Percentiles rank a stretch among this genome's conserved stretches.
These are phyloP conservation scores for Metridium senile DNA, from an alignment of 92 coral and sea anemone genomes.

Conservation along the genomic window DNA sequence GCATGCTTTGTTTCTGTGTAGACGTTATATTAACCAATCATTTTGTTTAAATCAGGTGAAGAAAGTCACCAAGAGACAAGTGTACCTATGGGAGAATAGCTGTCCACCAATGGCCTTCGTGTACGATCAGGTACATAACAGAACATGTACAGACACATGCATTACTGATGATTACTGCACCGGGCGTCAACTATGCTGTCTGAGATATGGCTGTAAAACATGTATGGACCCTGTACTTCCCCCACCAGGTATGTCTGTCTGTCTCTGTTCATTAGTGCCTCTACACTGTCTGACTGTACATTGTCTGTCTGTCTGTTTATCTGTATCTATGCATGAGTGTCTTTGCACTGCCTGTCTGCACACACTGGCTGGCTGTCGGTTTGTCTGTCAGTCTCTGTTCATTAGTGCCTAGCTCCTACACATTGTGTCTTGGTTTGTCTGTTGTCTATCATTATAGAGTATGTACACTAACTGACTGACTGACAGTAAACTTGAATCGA, in stretches of 20 bases:
- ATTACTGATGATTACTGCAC: slow-evolving; percentile 50
- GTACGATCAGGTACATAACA: not conserved
- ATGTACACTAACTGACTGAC: not conserved
- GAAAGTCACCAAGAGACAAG: slow-evolving; percentile 1
- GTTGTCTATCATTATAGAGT: too few relatives aligned
- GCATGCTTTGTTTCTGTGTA: too few relatives aligned
- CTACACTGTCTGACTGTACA: not conserved
- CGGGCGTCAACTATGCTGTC: slow-evolving; percentile 58
- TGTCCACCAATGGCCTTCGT: slow-evolving; percentile 26
- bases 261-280: not conserved
- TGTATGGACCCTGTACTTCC: slow-evolving; percentile 70
- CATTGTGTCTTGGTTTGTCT: too few relatives aligned
- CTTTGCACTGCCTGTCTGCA: not conserved
- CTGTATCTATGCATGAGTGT: not conserved
- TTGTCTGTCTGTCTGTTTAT: not conserved
- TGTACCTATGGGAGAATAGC: slow-evolving; percentile 4
- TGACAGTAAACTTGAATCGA: too few relatives aligned
- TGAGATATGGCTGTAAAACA: slow-evolving; percentile 45
- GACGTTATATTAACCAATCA: too few relatives aligned
- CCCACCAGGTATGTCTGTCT: slow-evolving; percentile 48
- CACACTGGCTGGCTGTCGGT: not conserved
- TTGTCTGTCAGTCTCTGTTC: not conserved
- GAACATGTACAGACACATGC: slow-evolving; percentile 48
- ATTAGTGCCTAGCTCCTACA: too few relatives aligned
- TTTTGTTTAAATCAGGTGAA: slow-evolving; percentile 9